Conservation (phyloP, 2,797 vertebrate genomes). For the Mus caroli region DNA sequence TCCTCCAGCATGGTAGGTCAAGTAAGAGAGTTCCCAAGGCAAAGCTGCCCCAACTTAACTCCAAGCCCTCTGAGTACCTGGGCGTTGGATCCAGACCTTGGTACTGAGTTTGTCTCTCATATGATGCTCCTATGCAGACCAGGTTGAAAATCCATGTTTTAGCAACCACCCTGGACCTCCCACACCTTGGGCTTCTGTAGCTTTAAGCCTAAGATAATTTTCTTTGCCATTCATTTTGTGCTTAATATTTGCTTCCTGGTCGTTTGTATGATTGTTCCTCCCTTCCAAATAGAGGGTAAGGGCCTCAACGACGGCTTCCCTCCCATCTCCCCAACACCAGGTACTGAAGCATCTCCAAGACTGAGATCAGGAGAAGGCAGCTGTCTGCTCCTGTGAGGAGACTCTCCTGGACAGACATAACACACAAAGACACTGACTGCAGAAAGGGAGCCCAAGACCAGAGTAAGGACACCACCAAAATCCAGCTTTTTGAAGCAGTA, state of each 20-base stretch:
- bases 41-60: neutral
- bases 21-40: neutral
- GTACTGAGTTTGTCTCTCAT: neutral
- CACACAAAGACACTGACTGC: neutral
- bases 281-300: neutral
- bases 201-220: neutral
- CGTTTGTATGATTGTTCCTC: neutral
- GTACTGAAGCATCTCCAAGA: neutral
- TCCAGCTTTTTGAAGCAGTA: neutral
- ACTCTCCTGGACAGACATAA: neutral
- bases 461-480: neutral
- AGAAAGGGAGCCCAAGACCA: neutral
- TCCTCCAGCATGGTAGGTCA: neutral
- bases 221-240: neutral
- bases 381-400: neutral
- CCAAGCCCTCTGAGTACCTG: neutral
- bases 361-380: neutral
- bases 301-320: neutral
- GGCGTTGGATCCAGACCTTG: no score
- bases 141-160: neutral
- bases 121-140: rapidly evolving
- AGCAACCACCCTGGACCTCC: neutral
- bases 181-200: neutral
- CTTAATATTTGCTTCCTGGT: neutral
- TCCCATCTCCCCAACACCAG: neutral